Evolutionary conservation across 2,797 vertebrate species (phyloP), one percentile per base, ranked within the genome.

Genomic region (Sebastes hopkinsi): DNA sequence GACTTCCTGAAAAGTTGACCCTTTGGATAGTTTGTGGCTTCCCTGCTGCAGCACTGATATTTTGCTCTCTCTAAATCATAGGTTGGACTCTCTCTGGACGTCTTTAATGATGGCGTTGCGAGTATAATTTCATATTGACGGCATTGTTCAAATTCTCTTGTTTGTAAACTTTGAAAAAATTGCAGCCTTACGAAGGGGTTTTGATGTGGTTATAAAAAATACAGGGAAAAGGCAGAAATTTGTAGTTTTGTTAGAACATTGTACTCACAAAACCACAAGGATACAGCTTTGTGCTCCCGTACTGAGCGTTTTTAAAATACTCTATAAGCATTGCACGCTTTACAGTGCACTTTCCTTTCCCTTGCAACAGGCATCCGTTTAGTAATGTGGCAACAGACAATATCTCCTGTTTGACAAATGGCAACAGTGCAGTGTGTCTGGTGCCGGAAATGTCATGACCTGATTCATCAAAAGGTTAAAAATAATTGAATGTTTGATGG

Each of bases 1-100:
- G 77, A 84, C 84, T 94, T 90, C 92, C 91, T 91, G 85, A 89
- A 91, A 77, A 81, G 84, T 80, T 92, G 84, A 91, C 88, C 90
- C 78, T 86, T 76, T 3, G 80, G 85, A 89, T 89, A 52, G 82
- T 85, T 71, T 93, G 90, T 14, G 91, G 91, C 82, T 91, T 87
- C 72, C 65, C 29, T 18, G 79, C 89, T 67, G 82, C 88, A 74
- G 76, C 64, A n/a, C 82, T 88, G 87, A 90, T 85, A 91, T 80
- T 73, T 68, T 42, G 77, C 80, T 73, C 87, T 69, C 66, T 77
- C 81, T 79, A 92, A 94, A 93, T 93, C 85, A 90, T 88, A 90
- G 92, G 91, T 87, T 92, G 85, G 81, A 72, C 64, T 88, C 75
- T 56, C 75, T 9, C 29, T 11, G 77, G 82, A 78, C 75, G 62